Evolutionary conservation across 2,888 invertebrate species (phyloP).

Genomic region (Drosophila fulvimacula): DNA sequence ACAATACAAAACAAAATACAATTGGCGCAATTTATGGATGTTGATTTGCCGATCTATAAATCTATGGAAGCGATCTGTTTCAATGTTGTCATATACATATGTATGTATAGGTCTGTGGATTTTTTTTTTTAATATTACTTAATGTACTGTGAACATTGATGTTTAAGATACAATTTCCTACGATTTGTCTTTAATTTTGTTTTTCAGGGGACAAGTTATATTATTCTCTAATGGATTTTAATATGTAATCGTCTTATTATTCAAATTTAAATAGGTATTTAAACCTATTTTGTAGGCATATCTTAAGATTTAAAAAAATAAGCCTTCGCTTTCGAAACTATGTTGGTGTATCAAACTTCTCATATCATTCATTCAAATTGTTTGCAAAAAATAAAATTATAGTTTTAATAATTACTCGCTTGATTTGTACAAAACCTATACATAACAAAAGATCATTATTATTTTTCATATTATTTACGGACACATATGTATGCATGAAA

Average conservation of each 20-base stretch:
- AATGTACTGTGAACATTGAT: constrained; percentile 29
- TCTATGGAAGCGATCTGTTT: constrained; percentile 69
- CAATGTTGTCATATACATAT: not conserved
- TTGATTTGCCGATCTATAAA: constrained; percentile 43
- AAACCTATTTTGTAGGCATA: constrained; percentile 29
- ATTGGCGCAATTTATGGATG: constrained; percentile 33
- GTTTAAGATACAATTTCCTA: constrained; percentile 43
- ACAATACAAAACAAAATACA: constrained; percentile 27
- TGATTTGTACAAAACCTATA: constrained; percentile 44
- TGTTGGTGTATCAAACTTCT: too few relatives aligned
- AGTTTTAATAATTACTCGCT: constrained; percentile 28
- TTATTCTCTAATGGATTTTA: constrained; percentile 39
- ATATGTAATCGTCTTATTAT: constrained; percentile 49
- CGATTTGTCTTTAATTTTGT: constrained; percentile 35
- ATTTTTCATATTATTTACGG: constrained; percentile 2
- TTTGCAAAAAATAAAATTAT: constrained; percentile 18
- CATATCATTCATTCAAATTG: constrained; percentile 13
- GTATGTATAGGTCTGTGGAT: not conserved
- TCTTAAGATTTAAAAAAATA: constrained; percentile 42
- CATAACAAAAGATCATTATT: constrained; percentile 10
- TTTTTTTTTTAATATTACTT: constrained; percentile 16
- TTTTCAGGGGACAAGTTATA: constrained; percentile 22
- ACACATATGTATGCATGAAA: constrained; percentile 7
- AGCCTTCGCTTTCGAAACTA: constrained; percentile 20
- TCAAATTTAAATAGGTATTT: constrained; percentile 42